Percentiles rank a stretch among this genome's conserved stretches.
phyloP scores from a whole-genome alignment of 2,113 vertebrate species.

The Oceanodroma tethys region DNA sequence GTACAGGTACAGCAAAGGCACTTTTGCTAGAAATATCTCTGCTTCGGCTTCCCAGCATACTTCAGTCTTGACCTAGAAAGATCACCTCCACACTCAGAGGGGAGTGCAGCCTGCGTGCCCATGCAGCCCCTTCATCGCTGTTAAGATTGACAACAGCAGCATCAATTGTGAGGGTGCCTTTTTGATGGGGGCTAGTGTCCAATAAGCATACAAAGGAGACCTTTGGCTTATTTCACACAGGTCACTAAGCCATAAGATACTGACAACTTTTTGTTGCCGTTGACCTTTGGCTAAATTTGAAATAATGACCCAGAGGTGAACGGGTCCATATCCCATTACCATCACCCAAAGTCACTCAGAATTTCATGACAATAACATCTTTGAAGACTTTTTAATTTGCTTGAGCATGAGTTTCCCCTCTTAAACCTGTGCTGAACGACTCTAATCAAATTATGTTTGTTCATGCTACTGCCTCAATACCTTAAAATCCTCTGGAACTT shows the following conservation, averaged over 20 bases:
- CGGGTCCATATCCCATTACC: neutral
- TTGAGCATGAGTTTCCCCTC: neutral
- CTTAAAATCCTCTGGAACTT: neutral
- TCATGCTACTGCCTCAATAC: constrained; percentile 1
- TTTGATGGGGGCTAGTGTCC: neutral
- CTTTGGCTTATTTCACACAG: neutral
- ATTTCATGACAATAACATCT: neutral
- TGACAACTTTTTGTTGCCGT: neutral
- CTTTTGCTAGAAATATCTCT: neutral
- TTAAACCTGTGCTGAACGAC: constrained; percentile 1
- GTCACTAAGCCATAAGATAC: neutral
- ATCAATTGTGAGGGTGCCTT: neutral
- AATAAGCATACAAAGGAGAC: neutral
- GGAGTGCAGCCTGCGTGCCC: neutral
- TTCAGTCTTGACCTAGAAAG: neutral
- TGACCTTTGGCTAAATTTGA: constrained; percentile 12
- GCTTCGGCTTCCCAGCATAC: neutral
- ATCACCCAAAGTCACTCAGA: neutral
- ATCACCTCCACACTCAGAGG: neutral
- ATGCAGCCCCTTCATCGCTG: neutral
- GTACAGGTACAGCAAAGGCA: neutral
- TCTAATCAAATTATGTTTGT: constrained; percentile 19
- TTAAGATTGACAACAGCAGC: neutral
- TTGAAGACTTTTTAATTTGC: neutral
- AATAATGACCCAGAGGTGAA: neutral